Evolutionary conservation across 2,888 invertebrate genomes (phyloP), one percentile per base, ranked within the genome.

Genomic region (Apotomis capreana): DNA sequence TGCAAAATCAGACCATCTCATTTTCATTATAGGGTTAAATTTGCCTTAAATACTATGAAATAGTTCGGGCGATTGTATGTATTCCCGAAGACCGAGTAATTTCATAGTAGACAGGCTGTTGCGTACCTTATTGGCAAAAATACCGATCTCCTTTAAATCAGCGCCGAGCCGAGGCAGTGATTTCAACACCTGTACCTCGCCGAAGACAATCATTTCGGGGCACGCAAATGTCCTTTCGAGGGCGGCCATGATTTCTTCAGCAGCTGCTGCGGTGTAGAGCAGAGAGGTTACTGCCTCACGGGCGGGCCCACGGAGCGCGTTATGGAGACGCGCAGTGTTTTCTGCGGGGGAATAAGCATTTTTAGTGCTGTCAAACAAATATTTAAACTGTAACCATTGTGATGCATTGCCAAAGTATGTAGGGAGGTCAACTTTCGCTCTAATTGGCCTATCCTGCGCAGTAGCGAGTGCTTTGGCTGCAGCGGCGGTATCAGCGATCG

Each of bases 11-110:
- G 51, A 51, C 51, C 51, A 51, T n/a, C 51, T 51, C 51, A n/a
- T 51, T 51, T 51, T 51, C 51, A 51, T 51, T 51, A 51, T 12
- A 9, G 51, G 13, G 13, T 13, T 54, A 13, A 13, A 54, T 54
- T 54, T 54, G 13, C 54, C 54, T 54, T 13, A 54, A 54, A 54
- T 54, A 13, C n/a, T 54, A 54, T 54, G 13, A 54, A 54, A 54
- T 13, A 54, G 54, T 13, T 54, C 54, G 3, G 54, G 54, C 13
- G 54, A 54, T 2, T 54, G 49, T 12, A 51, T 5, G 3, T 51
- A 51, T 51, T 51, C 49, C 8, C 5, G 49, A 10, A 51, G 49
- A 8, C 49, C 49, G 4, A 51, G 49, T 51, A 51, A 12, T 51
- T 51, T 51, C 9, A 51, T 51, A 51, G 49, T 51, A 51, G 49